Conservation (phyloP, 1,140 invertebrate species). For the Cephus cinctus region DNA sequence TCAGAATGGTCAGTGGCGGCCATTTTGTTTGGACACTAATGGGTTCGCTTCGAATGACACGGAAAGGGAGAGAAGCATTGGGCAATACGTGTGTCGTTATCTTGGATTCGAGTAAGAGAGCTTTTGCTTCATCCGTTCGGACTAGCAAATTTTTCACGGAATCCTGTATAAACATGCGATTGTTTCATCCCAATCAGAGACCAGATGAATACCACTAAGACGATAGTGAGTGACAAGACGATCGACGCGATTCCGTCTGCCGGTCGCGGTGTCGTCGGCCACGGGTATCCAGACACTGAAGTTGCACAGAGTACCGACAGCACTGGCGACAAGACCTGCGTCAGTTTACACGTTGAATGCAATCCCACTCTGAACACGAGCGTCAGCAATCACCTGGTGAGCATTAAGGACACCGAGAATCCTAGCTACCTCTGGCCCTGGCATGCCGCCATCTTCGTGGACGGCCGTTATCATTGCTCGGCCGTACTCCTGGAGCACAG, state of each 20-base stretch:
- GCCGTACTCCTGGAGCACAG: conserved; percentile 64
- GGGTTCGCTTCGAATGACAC: no score
- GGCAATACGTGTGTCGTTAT: conserved; percentile 58
- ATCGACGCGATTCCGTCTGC: no score
- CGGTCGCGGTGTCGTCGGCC: no score
- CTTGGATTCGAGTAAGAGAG: conserved; percentile 61
- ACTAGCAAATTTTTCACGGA: no score
- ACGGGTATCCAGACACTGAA: no score
- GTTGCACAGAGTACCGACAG: no score
- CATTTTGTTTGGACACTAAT: conserved; percentile 65
- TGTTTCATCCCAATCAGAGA: no score
- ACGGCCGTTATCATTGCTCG: conserved; percentile 66
- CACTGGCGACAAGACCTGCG: conserved; percentile 17
- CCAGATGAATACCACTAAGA: no score
- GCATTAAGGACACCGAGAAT: conserved; percentile 21
- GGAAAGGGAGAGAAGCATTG: no score
- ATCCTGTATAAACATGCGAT: no score
- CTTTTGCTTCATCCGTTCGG: no score
- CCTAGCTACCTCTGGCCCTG: conserved; percentile 62
- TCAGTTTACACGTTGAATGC: conserved; percentile 31
- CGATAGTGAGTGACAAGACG: no score
- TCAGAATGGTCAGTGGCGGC: conserved; percentile 60
- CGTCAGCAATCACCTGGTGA: conserved; percentile 22
- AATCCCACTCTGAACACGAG: conserved; percentile 34
- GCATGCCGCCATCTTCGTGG: conserved; percentile 66